phyloP scores from a whole-genome alignment of 2,113 vertebrate genomes.

The Monopterus albus region DNA sequence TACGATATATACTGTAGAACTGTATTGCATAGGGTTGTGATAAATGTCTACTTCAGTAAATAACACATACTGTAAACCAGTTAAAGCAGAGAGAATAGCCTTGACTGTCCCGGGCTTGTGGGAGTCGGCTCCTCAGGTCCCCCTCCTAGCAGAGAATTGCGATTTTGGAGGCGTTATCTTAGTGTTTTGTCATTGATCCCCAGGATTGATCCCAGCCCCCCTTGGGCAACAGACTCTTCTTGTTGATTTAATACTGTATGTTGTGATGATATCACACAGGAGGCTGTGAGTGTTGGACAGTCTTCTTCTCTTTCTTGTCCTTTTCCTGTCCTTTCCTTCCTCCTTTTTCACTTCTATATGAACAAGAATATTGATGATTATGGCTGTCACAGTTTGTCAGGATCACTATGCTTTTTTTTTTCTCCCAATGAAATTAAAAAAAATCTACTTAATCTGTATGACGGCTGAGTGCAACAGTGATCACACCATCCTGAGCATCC shows the following conservation, averaged over 20 bases:
- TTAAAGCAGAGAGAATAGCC: slow-evolving; percentile 47
- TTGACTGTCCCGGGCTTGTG: neutral
- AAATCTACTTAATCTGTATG: slow-evolving; percentile 18
- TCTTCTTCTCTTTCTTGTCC: neutral
- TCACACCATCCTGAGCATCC: neutral
- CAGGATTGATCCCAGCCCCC: slow-evolving; percentile 61
- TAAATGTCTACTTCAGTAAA: slow-evolving; percentile 60
- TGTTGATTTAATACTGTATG: slow-evolving; percentile 77
- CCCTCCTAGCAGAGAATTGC: slow-evolving; percentile 31
- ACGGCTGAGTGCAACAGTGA: slow-evolving; percentile 8
- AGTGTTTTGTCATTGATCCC: slow-evolving; percentile 65
- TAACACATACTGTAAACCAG: slow-evolving; percentile 66
- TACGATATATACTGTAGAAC: slow-evolving; percentile 11
- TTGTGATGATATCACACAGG: slow-evolving; percentile 66
- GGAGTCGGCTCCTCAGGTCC: slow-evolving; percentile 2
- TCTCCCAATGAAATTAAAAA: neutral
- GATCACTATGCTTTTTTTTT: slow-evolving; percentile 10
- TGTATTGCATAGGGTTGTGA: slow-evolving; percentile 12
- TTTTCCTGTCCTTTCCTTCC: neutral
- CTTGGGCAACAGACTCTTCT: slow-evolving; percentile 49
- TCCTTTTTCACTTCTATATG: neutral
- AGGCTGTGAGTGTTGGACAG: slow-evolving; percentile 28
- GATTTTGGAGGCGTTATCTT: slow-evolving; percentile 62
- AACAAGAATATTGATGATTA: neutral
- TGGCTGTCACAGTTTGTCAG: slow-evolving; percentile 8